A percentile compares a stretch with the other conserved stretches of the same genome.
Evolutionary conservation across 2,113 vertebrate species (phyloP).

Genomic region (Ictalurus furcatus): DNA sequence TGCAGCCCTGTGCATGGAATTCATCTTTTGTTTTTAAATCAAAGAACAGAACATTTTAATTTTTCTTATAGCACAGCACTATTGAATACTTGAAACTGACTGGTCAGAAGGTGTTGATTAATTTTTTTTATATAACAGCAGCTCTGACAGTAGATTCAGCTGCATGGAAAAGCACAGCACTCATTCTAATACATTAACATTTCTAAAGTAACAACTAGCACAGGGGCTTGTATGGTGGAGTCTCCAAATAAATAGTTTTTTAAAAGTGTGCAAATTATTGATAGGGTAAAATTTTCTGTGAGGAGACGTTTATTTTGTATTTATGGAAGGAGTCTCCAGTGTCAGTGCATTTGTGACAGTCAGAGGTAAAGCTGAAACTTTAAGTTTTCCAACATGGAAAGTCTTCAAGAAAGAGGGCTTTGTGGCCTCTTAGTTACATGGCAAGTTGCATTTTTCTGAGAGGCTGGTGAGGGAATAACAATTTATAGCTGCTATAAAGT

Average conservation of each 20-base stretch:
- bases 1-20: constrained; percentile 10
- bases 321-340: background rate
- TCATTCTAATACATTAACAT: background rate
- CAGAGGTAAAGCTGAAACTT: background rate
- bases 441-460: background rate
- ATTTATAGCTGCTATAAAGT: background rate
- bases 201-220: background rate
- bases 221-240: background rate
- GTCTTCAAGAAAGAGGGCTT: background rate
- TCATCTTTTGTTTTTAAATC: constrained; percentile 18
- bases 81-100: background rate
- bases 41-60: constrained; percentile 7
- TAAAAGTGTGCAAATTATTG: background rate
- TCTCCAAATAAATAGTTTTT: background rate
- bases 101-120: background rate
- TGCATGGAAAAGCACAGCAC: background rate
- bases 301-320: background rate
- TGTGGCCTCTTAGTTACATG: background rate
- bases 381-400: background rate
- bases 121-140: background rate
- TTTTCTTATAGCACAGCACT: background rate
- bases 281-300: background rate
- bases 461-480: background rate
- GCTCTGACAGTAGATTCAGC: background rate
- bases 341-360: background rate